Evolutionary conservation across 2,888 invertebrate species (phyloP).

Genomic region (Chrysolina oricalcia): DNA sequence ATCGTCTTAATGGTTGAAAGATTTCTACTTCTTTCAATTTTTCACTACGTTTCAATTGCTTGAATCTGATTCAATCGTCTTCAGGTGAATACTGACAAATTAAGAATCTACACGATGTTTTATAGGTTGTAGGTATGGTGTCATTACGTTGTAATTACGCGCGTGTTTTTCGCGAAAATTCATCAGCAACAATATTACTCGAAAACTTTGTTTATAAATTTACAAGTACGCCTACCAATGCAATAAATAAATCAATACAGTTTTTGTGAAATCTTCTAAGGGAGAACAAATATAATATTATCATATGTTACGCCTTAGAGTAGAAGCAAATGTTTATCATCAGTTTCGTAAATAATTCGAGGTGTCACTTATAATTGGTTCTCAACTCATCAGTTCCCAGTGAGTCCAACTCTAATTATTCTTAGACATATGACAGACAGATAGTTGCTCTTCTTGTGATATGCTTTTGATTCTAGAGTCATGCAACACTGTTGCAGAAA

Average conservation of each 20-base stretch:
- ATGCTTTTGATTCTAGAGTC: constrained; percentile 44
- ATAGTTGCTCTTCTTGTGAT: constrained; percentile 49
- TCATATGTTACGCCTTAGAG: constrained; percentile 38
- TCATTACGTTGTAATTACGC: too few relatives aligned
- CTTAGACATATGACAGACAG: constrained; percentile 56
- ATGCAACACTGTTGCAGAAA: constrained; percentile 46
- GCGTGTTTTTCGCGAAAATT: too few relatives aligned
- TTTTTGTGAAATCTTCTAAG: not conserved
- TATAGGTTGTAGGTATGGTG: too few relatives aligned
- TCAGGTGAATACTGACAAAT: too few relatives aligned
- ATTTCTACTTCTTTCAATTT: too few relatives aligned
- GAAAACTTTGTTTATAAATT: too few relatives aligned
- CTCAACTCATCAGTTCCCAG: constrained; percentile 37
- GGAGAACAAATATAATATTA: constrained; percentile 22
- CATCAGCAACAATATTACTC: too few relatives aligned
- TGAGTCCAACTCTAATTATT: constrained; percentile 48
- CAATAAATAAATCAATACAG: not conserved
- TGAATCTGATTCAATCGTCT: too few relatives aligned
- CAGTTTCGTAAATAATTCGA: constrained; percentile 43
- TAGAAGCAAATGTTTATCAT: constrained; percentile 43
- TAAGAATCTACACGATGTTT: too few relatives aligned
- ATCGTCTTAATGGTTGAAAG: too few relatives aligned
- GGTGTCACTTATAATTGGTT: constrained; percentile 44
- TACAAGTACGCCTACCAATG: not conserved
- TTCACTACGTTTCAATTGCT: too few relatives aligned